These are phyloP conservation scores for Arion vulgaris DNA, from an alignment of 1,140 invertebrate genomes.

Conservation along the genomic window DNA sequence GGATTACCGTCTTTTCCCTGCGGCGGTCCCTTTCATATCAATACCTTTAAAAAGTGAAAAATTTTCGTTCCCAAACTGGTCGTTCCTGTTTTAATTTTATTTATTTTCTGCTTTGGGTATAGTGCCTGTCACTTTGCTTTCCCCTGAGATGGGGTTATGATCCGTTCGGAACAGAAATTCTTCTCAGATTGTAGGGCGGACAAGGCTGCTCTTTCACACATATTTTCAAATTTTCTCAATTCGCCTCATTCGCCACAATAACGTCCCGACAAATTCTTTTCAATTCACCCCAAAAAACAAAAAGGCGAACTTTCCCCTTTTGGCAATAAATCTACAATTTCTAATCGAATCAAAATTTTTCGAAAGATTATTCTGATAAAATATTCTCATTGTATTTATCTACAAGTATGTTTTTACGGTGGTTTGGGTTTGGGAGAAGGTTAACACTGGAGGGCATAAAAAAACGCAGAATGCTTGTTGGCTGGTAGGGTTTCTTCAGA, in stretches of 20 bases:
- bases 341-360: background rate
- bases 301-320: background rate
- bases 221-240: conserved; percentile 10
- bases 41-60: background rate
- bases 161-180: background rate
- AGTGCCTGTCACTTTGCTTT: background rate
- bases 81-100: background rate
- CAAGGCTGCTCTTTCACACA: background rate
- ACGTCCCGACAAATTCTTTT: background rate
- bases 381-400: conserved; percentile 5
- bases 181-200: background rate
- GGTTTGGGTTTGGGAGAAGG: background rate
- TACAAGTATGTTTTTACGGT: background rate
- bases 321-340: background rate
- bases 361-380: conserved; percentile 10
- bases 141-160: background rate
- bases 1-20: conserved; percentile 20
- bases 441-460: background rate
- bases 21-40: conserved; percentile 13
- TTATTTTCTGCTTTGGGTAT: background rate
- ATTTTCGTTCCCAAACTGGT: background rate
- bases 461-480: background rate
- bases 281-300: background rate
- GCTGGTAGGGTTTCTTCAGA: background rate
- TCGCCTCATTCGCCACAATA: background rate